Conservation (phyloP, 2,888 invertebrate genomes). For the Chloroclysta siterata region DNA sequence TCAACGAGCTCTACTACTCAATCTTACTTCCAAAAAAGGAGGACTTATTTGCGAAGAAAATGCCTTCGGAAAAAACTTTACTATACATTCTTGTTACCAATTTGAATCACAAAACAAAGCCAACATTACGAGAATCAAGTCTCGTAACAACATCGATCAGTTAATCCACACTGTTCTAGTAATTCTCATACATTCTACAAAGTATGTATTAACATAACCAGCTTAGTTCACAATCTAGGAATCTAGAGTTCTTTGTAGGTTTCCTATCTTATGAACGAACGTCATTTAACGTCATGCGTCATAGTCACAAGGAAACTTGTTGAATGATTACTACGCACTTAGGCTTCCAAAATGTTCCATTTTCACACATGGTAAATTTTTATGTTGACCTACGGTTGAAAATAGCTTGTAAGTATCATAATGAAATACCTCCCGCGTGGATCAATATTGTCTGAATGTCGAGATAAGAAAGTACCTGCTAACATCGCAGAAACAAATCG, state of each 20-base stretch:
- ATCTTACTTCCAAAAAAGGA: no score
- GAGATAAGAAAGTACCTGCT: neutral
- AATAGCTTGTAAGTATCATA: neutral
- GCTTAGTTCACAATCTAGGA: constrained; percentile 1
- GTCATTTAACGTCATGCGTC: neutral
- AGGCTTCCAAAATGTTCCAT: neutral
- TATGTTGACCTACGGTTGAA: neutral
- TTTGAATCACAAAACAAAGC: no score
- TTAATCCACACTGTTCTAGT: no score
- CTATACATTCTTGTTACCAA: no score
- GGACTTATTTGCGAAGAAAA: no score
- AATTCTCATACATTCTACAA: neutral
- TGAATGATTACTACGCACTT: neutral
- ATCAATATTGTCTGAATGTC: neutral
- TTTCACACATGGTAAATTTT: neutral
- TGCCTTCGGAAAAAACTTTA: no score
- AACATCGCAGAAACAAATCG: no score
- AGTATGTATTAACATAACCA: constrained; percentile 2
- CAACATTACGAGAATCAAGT: no score
- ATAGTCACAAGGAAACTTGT: constrained; percentile 3
- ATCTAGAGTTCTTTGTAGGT: constrained; percentile 1
- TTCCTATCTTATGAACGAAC: constrained; percentile 2
- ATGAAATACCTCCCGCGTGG: neutral
- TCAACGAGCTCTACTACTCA: no score
- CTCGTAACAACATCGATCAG: no score